Percentiles rank a stretch among this genome's conserved stretches.
Conservation (phyloP, 2,888 invertebrate genomes). For the Blera fallax region DNA sequence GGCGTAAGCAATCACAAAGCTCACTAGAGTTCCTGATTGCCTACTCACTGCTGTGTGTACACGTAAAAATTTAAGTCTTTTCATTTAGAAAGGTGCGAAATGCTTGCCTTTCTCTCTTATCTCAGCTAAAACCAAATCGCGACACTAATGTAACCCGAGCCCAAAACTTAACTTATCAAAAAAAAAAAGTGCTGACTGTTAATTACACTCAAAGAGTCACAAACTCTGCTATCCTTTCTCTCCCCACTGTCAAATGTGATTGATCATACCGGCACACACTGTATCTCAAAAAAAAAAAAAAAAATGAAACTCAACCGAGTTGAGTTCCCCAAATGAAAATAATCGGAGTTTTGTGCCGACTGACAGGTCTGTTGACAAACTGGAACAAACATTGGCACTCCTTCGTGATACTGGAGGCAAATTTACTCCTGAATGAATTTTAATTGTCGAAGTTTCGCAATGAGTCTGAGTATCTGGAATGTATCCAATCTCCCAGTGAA, state of each 20-base stretch:
- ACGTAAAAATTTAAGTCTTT: not conserved
- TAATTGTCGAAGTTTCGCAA: constrained; percentile 8
- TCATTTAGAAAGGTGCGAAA: constrained; percentile 38
- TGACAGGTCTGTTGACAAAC: constrained; percentile 49
- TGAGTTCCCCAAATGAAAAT: constrained; percentile 7
- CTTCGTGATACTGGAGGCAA: not conserved
- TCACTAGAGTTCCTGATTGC: not conserved
- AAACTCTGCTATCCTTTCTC: constrained; percentile 24
- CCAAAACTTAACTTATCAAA: constrained; percentile 15
- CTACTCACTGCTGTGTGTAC: not conserved
- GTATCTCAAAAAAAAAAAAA: not conserved
- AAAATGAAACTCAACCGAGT: not conserved
- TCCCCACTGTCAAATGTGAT: constrained; percentile 47
- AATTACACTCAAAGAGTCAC: constrained; percentile 30
- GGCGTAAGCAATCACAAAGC: constrained; percentile 5
- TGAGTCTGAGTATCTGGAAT: no score
- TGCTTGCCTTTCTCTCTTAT: constrained; percentile 45
- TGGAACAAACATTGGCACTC: constrained; percentile 29
- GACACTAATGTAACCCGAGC: constrained; percentile 4
- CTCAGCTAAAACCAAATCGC: not conserved
- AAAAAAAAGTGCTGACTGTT: constrained; percentile 25
- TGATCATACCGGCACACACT: constrained; percentile 26
- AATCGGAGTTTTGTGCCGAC: constrained; percentile 14
- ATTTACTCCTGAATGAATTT: not conserved
- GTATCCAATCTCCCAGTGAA: no score